Evolutionary conservation across 2,888 invertebrate genomes (phyloP), one percentile per base, ranked within the genome.

Genomic region (Tribolium freemani): DNA sequence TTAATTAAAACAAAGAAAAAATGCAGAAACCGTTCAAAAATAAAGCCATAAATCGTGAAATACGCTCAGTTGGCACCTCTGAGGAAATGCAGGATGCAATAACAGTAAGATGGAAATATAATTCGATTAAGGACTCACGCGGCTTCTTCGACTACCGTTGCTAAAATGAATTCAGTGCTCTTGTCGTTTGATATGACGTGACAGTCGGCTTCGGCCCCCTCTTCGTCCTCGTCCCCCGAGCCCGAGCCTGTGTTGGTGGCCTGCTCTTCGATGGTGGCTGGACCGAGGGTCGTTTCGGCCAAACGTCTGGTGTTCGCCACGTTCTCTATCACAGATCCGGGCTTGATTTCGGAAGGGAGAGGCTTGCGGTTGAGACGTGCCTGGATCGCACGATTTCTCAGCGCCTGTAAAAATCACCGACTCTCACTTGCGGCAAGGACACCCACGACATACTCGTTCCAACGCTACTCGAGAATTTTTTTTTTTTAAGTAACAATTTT

Each of bases 171-270:
- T 83, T 96, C 96, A 0, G 96, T 94, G 77, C 95, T 95, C 87
- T 94, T 95, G 85, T 96, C 95, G 86, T 96, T 96, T 51, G 94
- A 94, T 84, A 96, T 96, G 81, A 96, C 93, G 86, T 94, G 94
- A 82, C 94, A 94, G 74, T 93, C 93, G 30, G 82, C 83, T 69
- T 92, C 92, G 0, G 86, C 88, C 51, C 89, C 88, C 78, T 92
- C 92, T 75, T 95, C 94, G 82, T 95, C 96, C 83, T 95, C 95
- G 83, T 95, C 96, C 5, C 95, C 96, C 3, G 95, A 95, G 6
- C 95, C 96, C 5, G 95, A 95, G 8, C 95, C 96, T 5, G 96
- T 96, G 85, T 96, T 96, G 11, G 96, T 96, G 60, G 95, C 94
- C 82, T 93, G 90, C 84, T 96, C 95, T 73, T 94, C 93, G 77